phyloP scores from a whole-genome alignment of 2,888 invertebrate genomes.

The Protula sp. region DNA sequence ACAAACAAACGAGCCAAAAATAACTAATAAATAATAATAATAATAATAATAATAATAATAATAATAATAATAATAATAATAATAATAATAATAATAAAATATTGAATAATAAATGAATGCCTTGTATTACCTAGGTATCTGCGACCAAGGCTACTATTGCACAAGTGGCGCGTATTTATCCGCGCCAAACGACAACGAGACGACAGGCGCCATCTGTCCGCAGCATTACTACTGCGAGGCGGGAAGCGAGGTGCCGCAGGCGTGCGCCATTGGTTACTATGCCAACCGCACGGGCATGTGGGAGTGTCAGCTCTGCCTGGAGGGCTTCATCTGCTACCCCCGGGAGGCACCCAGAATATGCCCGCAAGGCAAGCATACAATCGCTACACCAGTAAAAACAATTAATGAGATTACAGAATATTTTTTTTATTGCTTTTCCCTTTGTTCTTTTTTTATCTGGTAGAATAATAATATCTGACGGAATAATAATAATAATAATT shows the following conservation, averaged over 20 bases:
- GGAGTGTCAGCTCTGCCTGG: constrained; percentile 36
- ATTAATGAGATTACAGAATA: no score
- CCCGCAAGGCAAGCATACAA: constrained; percentile 38
- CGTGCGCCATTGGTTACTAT: constrained; percentile 38
- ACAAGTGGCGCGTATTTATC: constrained; percentile 37
- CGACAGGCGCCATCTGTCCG: constrained; percentile 44
- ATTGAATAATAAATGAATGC: no score
- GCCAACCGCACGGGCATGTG: constrained; percentile 43
- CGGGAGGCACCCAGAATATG: constrained; percentile 38
- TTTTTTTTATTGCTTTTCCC: no score
- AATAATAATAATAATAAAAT: no score
- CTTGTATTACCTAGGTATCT: constrained; percentile 31
- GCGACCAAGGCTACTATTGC: constrained; percentile 45
- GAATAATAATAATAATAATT: no score
- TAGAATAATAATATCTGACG: no score
- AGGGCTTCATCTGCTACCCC: constrained; percentile 40
- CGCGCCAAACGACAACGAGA: constrained; percentile 32
- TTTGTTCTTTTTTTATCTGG: no score
- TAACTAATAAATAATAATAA: no score
- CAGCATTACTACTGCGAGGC: constrained; percentile 35
- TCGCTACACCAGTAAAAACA: no score
- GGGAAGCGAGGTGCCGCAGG: constrained; percentile 31
- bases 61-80: no score
- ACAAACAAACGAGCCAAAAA: no score
- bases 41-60: no score